Conservation (phyloP, 1,140 invertebrate genomes). For the Drosophila tristis region DNA sequence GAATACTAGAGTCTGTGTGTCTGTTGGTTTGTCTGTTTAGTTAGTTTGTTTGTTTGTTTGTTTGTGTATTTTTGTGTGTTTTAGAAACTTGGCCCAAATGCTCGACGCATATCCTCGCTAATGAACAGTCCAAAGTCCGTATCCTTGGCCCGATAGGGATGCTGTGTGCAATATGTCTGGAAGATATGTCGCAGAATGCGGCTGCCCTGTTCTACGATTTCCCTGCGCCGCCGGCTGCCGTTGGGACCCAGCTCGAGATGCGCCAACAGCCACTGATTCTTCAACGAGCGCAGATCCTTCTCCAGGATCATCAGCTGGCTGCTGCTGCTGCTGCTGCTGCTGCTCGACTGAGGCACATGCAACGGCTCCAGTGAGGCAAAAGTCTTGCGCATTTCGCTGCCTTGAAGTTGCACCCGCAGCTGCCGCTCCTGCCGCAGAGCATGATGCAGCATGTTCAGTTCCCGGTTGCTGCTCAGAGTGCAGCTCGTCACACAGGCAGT, state of each 20-base stretch:
- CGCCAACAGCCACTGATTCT: constrained; percentile 65
- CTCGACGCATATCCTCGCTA: constrained; percentile 59
- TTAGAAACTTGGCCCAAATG: constrained; percentile 54
- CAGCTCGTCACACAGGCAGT: constrained; percentile 60
- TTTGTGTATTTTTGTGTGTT: neutral
- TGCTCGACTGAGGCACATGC: constrained; percentile 53
- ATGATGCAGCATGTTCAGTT: constrained; percentile 64
- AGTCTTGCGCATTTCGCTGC: constrained; percentile 33
- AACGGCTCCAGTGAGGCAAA: constrained; percentile 64
- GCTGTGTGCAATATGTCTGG: constrained; percentile 67
- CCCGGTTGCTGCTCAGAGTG: constrained; percentile 55
- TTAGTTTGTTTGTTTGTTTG: too few species aligned
- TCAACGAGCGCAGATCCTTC: constrained; percentile 46
- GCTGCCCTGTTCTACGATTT: constrained; percentile 58
- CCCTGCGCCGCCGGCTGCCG: constrained; percentile 34
- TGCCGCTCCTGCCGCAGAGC: constrained; percentile 63
- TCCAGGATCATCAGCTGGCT: constrained; percentile 40
- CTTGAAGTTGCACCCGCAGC: constrained; percentile 54
- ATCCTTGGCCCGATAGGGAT: constrained; percentile 68
- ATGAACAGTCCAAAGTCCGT: constrained; percentile 76
- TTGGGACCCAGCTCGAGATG: constrained; percentile 49
- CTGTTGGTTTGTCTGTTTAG: constrained; percentile 1
- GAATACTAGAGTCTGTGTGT: constrained; percentile 4
- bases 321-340: constrained; percentile 7
- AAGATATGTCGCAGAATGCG: constrained; percentile 73